Percentiles rank a stretch among this genome's conserved stretches.
Evolutionary conservation across 92 coral and sea anemone species (phyloP).

Genomic region (Palythoa grandis): DNA sequence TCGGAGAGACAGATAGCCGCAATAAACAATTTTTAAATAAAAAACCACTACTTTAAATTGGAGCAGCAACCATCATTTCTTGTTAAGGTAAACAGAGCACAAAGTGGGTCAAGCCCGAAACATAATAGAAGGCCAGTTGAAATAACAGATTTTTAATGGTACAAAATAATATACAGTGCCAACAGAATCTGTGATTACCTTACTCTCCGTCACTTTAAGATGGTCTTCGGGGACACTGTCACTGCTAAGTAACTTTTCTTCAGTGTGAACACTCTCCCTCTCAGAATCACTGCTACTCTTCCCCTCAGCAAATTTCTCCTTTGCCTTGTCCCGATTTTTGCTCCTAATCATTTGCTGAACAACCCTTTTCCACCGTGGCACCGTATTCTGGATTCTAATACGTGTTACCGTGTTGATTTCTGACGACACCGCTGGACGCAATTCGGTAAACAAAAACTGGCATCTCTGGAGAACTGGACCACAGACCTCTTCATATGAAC

Average conservation of each 20-base stretch:
- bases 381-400: conserved; percentile 74
- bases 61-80: no score
- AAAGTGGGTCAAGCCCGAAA: no score
- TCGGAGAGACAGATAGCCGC: no score
- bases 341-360: conserved; percentile 82
- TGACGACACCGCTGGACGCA: conserved; percentile 96
- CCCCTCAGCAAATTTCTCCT: conserved; percentile 55
- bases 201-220: conserved; percentile 48
- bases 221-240: conserved; percentile 60
- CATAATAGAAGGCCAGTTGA: no score
- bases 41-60: no score
- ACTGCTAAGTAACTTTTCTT: conserved; percentile 62
- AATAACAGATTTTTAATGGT: no score
- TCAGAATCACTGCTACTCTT: conserved; percentile 63
- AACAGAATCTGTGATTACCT: conserved; percentile 16
- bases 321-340: conserved; percentile 59
- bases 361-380: conserved; percentile 86
- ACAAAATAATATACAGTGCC: no score
- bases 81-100: no score
- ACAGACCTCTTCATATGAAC: conserved; percentile 98
- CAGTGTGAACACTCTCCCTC: conserved; percentile 24
- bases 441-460: conserved; percentile 80
- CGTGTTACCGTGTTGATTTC: conserved; percentile 85
- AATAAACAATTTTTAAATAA: no score
- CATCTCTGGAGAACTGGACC: conserved; percentile 94